Evolutionary conservation across 2,888 invertebrate species (phyloP).

Genomic region (Parnassius glacialis): DNA sequence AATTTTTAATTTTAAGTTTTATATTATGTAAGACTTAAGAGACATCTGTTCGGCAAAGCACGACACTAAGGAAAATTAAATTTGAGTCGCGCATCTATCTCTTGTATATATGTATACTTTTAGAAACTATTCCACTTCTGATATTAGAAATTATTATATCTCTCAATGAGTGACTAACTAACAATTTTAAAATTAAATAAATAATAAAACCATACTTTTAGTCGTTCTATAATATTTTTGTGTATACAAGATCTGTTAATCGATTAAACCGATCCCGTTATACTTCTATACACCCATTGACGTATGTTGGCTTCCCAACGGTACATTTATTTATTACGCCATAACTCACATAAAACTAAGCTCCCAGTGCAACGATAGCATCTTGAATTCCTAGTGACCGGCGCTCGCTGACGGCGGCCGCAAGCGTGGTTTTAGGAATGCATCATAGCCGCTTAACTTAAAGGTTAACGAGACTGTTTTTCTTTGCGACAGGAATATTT

Average conservation of each 20-base stretch:
- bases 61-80: too few relatives aligned
- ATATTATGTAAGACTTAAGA: too few relatives aligned
- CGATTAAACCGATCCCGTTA: conserved; percentile 39
- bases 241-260: conserved; percentile 39
- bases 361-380: conserved; percentile 66
- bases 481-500: conserved; percentile 61
- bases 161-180: too few relatives aligned
- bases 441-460: conserved; percentile 64
- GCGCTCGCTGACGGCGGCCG: conserved; percentile 33
- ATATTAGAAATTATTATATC: too few relatives aligned
- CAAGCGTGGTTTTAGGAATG: conserved; percentile 44
- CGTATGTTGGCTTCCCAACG: conserved; percentile 72
- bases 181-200: too few relatives aligned
- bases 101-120: too few relatives aligned
- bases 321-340: conserved; percentile 73
- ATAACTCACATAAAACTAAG: conserved; percentile 76
- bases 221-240: conserved; percentile 12
- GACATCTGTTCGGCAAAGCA: too few relatives aligned
- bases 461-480: conserved; percentile 61
- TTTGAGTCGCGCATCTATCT: too few relatives aligned
- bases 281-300: conserved; percentile 47
- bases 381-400: conserved; percentile 66
- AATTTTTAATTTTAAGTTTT: too few relatives aligned
- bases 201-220: conserved; percentile 8
- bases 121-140: too few relatives aligned